These are phyloP conservation scores for Pachliopta kotzebuea DNA, from an alignment of 2,888 invertebrate species.

Conservation along the genomic window DNA sequence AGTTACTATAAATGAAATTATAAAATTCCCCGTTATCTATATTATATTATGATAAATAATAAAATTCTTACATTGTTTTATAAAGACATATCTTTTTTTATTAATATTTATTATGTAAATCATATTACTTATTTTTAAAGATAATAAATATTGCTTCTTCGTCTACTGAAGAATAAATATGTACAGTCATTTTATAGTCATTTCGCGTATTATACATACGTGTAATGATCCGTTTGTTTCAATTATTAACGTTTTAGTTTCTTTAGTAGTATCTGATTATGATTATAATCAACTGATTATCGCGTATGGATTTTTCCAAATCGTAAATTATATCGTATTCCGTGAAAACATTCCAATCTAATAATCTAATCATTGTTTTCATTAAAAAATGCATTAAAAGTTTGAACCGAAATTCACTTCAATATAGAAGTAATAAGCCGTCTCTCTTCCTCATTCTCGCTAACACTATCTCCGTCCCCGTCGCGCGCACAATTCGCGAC, in stretches of 20 bases:
- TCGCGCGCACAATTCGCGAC: conserved; percentile 35
- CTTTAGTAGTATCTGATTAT: conserved; percentile 8
- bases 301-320: conserved; percentile 12
- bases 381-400: conserved; percentile 1
- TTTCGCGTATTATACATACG: not conserved
- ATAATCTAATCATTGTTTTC: conserved; percentile 21
- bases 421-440: conserved; percentile 26
- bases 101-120: no score
- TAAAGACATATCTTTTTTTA: no score
- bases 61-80: no score
- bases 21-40: no score
- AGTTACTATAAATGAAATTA: no score
- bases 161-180: not conserved
- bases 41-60: no score
- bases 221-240: not conserved
- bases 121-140: not conserved
- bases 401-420: conserved; percentile 11
- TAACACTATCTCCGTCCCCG: conserved; percentile 29
- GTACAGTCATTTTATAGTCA: not conserved
- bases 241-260: not conserved
- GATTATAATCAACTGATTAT: conserved; percentile 25
- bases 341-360: conserved; percentile 16
- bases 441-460: conserved; percentile 10
- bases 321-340: conserved; percentile 14
- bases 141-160: not conserved